Evolutionary conservation across 2,888 invertebrate genomes (phyloP).

Genomic region (Mesorhabditis spiculigera): DNA sequence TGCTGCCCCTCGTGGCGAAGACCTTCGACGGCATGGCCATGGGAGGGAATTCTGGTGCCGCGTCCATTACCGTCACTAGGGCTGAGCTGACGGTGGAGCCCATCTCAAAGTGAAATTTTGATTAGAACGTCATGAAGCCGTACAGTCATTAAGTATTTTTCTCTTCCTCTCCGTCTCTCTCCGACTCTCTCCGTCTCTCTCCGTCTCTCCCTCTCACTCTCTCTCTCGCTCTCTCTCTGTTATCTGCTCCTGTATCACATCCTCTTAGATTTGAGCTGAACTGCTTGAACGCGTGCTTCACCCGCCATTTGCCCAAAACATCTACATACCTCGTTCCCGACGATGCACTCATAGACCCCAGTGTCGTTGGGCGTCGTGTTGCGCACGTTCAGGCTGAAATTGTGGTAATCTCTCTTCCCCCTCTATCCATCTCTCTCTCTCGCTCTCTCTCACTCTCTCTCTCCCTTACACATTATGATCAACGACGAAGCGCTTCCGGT

Average conservation of each 20-base stretch:
- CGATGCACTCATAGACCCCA: conserved; percentile 46
- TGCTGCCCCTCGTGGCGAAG: conserved; percentile 41
- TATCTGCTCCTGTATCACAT: too few relatives aligned
- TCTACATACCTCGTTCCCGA: conserved; percentile 32
- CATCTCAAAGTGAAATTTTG: not conserved
- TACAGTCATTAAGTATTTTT: too few relatives aligned
- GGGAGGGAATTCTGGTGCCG: conserved; percentile 44
- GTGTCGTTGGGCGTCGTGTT: conserved; percentile 31
- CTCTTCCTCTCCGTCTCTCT: too few relatives aligned
- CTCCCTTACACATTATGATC: conserved; percentile 27
- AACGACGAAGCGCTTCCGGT: conserved; percentile 39
- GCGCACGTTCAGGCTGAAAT: conserved; percentile 27
- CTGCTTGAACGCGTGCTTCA: too few relatives aligned
- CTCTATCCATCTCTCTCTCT: too few relatives aligned
- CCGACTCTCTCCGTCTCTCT: too few relatives aligned
- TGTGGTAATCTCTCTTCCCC: not conserved
- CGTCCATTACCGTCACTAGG: conserved; percentile 38
- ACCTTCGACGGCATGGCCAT: conserved; percentile 47
- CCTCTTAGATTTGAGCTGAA: too few relatives aligned
- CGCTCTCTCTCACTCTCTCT: not conserved
- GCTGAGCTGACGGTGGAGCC: conserved; percentile 29
- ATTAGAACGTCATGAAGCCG: not conserved
- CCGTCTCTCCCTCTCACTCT: too few relatives aligned
- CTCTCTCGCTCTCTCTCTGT: too few relatives aligned
- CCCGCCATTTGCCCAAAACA: not conserved